These are phyloP conservation scores for Chelonus insularis DNA, from an alignment of 1,140 invertebrate species.

Conservation along the genomic window DNA sequence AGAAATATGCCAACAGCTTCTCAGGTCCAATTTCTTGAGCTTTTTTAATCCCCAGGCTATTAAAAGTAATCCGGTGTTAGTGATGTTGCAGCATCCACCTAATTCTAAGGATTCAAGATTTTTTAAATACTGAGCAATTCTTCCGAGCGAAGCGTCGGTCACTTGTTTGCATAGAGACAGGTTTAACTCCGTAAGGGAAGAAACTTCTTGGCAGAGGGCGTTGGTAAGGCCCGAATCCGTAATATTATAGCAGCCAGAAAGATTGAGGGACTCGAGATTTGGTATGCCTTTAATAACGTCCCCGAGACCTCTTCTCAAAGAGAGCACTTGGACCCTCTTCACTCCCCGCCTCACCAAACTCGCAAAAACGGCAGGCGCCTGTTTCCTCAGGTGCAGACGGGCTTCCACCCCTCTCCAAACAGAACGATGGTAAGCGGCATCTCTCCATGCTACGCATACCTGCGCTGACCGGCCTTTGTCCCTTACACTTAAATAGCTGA, in stretches of 20 bases:
- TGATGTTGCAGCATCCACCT: slow-evolving; percentile 88
- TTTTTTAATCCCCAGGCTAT: slow-evolving; percentile 86
- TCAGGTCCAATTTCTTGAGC: slow-evolving; percentile 79
- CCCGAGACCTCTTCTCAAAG: slow-evolving; percentile 77
- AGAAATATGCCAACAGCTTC: slow-evolving; percentile 90
- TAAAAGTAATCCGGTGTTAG: slow-evolving; percentile 81
- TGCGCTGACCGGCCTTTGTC: slow-evolving; percentile 89
- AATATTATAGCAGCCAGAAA: slow-evolving; percentile 92
- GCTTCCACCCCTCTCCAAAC: slow-evolving; percentile 94
- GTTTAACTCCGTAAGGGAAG: slow-evolving; percentile 78
- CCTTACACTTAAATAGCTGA: slow-evolving; percentile 83
- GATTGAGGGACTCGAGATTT: slow-evolving; percentile 82
- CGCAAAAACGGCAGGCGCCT: slow-evolving; percentile 81
- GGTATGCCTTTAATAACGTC: slow-evolving; percentile 86
- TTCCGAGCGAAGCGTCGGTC: slow-evolving; percentile 79
- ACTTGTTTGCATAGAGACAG: slow-evolving; percentile 94
- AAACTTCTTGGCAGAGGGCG: slow-evolving; percentile 75
- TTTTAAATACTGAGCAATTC: slow-evolving; percentile 83
- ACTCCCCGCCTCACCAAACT: slow-evolving; percentile 87
- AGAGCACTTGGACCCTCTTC: slow-evolving; percentile 85
- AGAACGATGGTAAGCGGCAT: slow-evolving; percentile 87
- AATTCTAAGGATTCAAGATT: slow-evolving; percentile 86
- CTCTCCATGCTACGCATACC: slow-evolving; percentile 86
- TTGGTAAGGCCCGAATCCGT: slow-evolving; percentile 79
- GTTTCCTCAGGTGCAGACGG: slow-evolving; percentile 81